Evolutionary conservation across 2,113 vertebrate species (phyloP).

Genomic region (Paratilapia polleni): DNA sequence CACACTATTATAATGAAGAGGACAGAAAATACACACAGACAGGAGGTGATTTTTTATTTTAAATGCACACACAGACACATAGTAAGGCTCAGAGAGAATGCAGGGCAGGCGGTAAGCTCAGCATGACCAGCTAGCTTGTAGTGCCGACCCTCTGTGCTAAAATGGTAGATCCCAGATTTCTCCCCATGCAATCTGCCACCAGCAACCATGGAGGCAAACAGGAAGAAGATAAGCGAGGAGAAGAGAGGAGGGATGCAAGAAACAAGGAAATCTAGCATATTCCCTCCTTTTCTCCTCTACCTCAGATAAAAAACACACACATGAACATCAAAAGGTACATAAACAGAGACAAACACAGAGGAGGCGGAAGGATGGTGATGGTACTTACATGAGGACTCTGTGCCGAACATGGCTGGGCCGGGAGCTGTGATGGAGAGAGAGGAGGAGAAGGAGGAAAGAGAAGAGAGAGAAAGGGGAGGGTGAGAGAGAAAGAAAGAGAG

Average conservation of each 20-base stretch:
- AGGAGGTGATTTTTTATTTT: not conserved
- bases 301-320: not conserved
- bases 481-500: slow-evolving; percentile 50
- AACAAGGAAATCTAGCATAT: slow-evolving; percentile 32
- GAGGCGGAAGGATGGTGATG: slow-evolving; percentile 60
- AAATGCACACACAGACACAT: slow-evolving; percentile 3
- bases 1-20: not conserved
- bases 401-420: slow-evolving; percentile 98
- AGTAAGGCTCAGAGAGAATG: slow-evolving; percentile 20
- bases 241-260: slow-evolving; percentile 44
- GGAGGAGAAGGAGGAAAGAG: slow-evolving; percentile 70
- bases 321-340: not conserved
- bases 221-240: slow-evolving; percentile 40
- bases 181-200: slow-evolving; percentile 62
- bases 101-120: slow-evolving; percentile 28
- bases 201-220: slow-evolving; percentile 71
- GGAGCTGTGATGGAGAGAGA: slow-evolving; percentile 86
- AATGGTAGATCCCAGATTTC: slow-evolving; percentile 75
- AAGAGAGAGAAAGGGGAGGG: slow-evolving; percentile 23
- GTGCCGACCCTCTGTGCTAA: slow-evolving; percentile 63
- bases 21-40: slow-evolving; percentile 5
- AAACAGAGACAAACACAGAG: slow-evolving; percentile 33
- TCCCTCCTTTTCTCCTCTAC: not conserved
- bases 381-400: slow-evolving; percentile 99
- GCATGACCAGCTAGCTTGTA: slow-evolving; percentile 57